Percentiles rank a stretch among this genome's conserved stretches.
phyloP scores from a whole-genome alignment of 2,113 vertebrate genomes.

The Emydura subglobosa region DNA sequence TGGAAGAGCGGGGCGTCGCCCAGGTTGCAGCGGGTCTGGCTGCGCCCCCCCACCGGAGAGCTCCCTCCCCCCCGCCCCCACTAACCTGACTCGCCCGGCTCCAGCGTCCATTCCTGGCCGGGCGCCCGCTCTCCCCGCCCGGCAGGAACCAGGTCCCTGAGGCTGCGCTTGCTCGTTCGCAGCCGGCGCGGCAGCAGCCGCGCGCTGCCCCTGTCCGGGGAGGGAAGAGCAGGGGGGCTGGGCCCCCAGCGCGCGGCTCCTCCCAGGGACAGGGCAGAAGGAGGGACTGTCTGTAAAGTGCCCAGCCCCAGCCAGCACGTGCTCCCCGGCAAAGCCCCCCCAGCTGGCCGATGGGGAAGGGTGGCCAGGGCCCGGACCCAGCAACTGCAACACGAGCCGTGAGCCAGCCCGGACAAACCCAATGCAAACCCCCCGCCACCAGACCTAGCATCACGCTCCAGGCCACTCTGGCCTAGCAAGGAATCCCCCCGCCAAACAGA shows the following conservation, averaged over 20 bases:
- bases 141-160: background rate
- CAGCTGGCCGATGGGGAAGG: no score
- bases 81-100: constrained; percentile 36
- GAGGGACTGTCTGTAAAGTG: background rate
- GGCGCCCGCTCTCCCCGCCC: background rate
- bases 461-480: no score
- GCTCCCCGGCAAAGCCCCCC: no score
- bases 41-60: background rate
- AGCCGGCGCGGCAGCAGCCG: background rate
- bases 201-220: background rate
- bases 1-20: no score
- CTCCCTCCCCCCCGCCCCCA: background rate
- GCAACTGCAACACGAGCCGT: no score
- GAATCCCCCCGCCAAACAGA: background rate
- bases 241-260: background rate
- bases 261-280: background rate
- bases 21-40: background rate
- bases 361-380: no score
- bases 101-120: background rate
- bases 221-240: background rate
- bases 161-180: background rate
- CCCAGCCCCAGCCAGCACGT: no score
- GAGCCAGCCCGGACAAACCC: background rate
- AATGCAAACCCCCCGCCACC: no score
- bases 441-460: no score